Evolutionary conservation across 2,113 vertebrate genomes (phyloP), one percentile per base, ranked within the genome.

Genomic region (Pseudopodoces humilis): DNA sequence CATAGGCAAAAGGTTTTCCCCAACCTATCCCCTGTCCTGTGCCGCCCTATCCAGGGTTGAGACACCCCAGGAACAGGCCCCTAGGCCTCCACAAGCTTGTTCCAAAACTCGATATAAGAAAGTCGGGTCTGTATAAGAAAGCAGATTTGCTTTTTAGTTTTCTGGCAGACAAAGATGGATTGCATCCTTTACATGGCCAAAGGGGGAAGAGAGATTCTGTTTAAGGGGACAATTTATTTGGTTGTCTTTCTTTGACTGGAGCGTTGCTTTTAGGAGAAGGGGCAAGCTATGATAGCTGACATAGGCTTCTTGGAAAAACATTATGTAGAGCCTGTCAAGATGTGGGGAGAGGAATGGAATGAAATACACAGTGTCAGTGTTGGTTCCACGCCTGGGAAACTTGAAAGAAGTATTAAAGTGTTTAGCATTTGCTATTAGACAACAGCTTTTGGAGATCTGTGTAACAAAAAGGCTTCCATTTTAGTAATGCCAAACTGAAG

Each of bases 111-210:
- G 87, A 41, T 43, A 27, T 11, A 55, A 70, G 67, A 89, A 95
- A 94, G 44, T n/a, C n/a, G n/a, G n/a, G n/a, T n/a, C n/a, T n/a
- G n/a, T 43, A 27, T 11, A 55, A 70, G 67, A 89, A 95, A 94
- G 44, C 58, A 81, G 52, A 95, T 93, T 86, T 92, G n/a, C 67
- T 71, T 83, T 88, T 88, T 56, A 83, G 88, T 62, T 70, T 88
- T 69, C 93, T 94, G 59, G 52, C 11, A 10, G 84, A 77, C 85
- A 92, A 33, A 94, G 90, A 79, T 67, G 30, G 68, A 94, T 96
- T 88, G 41, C 30, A 65, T 90, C 27, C 18, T 90, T 92, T 76
- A 62, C 17, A 19, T 33, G 41, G 39, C 62, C 46, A 68, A 46
- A 90, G 71, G 91, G 56, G 62, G 37, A 87, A 72, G 37, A 82